A percentile compares a stretch with the other conserved stretches of the same genome.
Evolutionary conservation across 2,888 invertebrate genomes (phyloP).

Genomic region (Volucella inanis): DNA sequence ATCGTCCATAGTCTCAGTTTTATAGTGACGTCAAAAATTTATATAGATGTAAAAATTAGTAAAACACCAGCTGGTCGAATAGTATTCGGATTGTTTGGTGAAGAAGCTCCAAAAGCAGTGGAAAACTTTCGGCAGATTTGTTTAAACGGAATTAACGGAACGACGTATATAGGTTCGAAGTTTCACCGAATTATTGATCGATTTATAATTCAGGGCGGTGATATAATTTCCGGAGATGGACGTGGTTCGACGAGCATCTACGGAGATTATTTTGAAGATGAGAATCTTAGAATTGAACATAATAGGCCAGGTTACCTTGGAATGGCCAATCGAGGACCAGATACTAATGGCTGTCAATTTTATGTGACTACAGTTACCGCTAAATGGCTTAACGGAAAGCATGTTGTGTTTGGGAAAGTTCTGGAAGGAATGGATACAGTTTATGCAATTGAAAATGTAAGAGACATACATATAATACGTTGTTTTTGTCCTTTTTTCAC

Average conservation of each 20-base stretch:
- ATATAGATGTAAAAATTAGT: constrained; percentile 90
- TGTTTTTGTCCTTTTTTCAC: not conserved
- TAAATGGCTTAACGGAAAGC: constrained; percentile 94
- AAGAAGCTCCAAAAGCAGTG: constrained; percentile 92
- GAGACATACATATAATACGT: constrained; percentile 38
- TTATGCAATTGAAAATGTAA: constrained; percentile 89
- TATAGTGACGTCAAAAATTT: constrained; percentile 85
- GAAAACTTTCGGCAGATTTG: constrained; percentile 94
- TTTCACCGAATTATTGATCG: constrained; percentile 94
- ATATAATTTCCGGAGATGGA: constrained; percentile 90
- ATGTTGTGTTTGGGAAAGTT: constrained; percentile 95
- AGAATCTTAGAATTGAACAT: constrained; percentile 92
- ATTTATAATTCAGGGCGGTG: constrained; percentile 97
- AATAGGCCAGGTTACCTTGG: constrained; percentile 92
- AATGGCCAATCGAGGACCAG: constrained; percentile 94
- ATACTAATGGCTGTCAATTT: constrained; percentile 98
- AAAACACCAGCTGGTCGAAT: constrained; percentile 89
- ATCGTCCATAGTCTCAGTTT: constrained; percentile 78
- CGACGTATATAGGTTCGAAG: constrained; percentile 89
- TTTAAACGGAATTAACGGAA: constrained; percentile 89
- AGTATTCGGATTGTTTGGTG: constrained; percentile 92
- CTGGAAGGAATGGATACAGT: constrained; percentile 90
- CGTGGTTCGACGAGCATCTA: constrained; percentile 93
- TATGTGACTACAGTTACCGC: constrained; percentile 94
- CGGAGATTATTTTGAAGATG: constrained; percentile 93